Evolutionary conservation across 2,113 vertebrate genomes (phyloP), one percentile per base, ranked within the genome.

Genomic region (Panthera leo): DNA sequence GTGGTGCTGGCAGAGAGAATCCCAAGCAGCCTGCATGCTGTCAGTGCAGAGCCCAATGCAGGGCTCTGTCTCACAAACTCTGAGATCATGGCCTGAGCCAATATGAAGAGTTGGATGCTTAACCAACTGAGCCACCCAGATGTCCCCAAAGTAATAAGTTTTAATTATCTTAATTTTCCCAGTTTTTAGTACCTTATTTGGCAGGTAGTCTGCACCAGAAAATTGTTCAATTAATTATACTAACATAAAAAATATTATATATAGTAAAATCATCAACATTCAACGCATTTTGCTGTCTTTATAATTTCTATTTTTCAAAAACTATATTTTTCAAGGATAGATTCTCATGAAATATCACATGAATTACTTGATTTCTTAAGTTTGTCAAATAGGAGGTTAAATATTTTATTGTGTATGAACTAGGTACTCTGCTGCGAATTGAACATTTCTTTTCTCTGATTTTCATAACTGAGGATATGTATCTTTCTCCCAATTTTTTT

Each of bases 221-320:
- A 71, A 93, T 78, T 96, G 21, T 88, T 90, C 12, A 92, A 0
- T 87, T 65, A 84, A 79, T 93, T 95, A 85, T 31, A 55, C 27
- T 88, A 89, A 85, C 11, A 73, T 67, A 80, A 71, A 89, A 85
- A 94, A 42, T 68, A 39, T 61, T 91, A 55, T 18, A 75, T 45
- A 5, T 45, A 90, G 12, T 95, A 92, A 92, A 94, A 34, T 84
- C 21, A 92, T 55, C 31, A 85, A 21, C 80, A 89, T 7, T 97
- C 45, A 93, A 0, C 85, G 53, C 75, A 45, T 85, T 86, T 93
- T 95, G 51, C 19, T 95, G n/a, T 89, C 12, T 68, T 34, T 93
- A 67, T 90, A 83, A 68, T 91, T 92, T 58, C 12, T 27, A 39
- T 85, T 95, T 97, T 91, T 90, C 12, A 83, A 48, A 86, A 97